These are phyloP conservation scores for Lasioglossum malachurum DNA, from an alignment of 2,888 invertebrate species.

Conservation along the genomic window DNA sequence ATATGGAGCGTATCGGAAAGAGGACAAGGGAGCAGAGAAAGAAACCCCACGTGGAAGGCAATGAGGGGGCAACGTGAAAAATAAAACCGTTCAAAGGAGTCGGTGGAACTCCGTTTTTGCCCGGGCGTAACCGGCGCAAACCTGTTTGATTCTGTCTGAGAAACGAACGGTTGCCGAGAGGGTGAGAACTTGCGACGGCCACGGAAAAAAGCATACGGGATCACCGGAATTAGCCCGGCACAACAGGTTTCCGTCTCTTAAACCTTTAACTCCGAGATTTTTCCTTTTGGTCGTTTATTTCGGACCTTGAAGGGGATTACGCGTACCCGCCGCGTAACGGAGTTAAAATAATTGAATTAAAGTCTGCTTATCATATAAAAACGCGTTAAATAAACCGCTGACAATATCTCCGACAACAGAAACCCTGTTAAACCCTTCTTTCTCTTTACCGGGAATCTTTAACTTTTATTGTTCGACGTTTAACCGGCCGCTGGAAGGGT, in stretches of 20 bases:
- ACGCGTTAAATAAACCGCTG: slow-evolving; percentile 35
- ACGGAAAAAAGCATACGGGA: slow-evolving; percentile 33
- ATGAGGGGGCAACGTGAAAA: neutral
- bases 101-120: slow-evolving; percentile 62
- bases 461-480: neutral
- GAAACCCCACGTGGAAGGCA: neutral
- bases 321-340: slow-evolving; percentile 22
- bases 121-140: slow-evolving; percentile 44
- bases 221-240: slow-evolving; percentile 48
- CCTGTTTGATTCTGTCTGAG: slow-evolving; percentile 73
- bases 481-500: neutral
- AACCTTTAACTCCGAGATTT: slow-evolving; percentile 62
- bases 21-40: neutral
- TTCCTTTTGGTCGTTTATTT: slow-evolving; percentile 53
- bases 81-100: slow-evolving; percentile 51
- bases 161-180: slow-evolving; percentile 63
- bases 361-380: slow-evolving; percentile 49
- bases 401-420: neutral
- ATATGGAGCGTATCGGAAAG: neutral
- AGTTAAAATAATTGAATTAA: slow-evolving; percentile 53
- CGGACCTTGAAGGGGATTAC: slow-evolving; percentile 48
- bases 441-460: neutral
- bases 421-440: neutral
- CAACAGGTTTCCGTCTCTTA: slow-evolving; percentile 71
- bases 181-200: slow-evolving; percentile 63